Percentiles rank a stretch among this genome's conserved stretches.
Conservation (phyloP, 1,140 invertebrate genomes). For the Drosophila serrata region DNA sequence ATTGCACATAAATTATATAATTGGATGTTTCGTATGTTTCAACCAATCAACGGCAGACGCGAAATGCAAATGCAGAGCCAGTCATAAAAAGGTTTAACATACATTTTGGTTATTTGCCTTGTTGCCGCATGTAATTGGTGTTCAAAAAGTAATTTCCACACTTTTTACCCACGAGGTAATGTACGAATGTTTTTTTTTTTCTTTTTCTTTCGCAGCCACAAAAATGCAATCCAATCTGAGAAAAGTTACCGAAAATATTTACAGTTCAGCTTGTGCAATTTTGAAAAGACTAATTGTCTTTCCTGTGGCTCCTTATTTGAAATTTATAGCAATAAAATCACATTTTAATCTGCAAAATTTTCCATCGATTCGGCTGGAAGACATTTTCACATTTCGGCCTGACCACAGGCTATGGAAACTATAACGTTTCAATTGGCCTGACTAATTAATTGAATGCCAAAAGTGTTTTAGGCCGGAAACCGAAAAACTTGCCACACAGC, state of each 20-base stretch:
- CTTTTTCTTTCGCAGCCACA: conserved; percentile 6
- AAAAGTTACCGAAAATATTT: conserved; percentile 4
- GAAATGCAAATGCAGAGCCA: conserved; percentile 25
- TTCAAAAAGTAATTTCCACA: conserved; percentile 12
- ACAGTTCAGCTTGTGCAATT: background rate
- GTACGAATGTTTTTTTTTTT: background rate
- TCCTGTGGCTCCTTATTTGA: background rate
- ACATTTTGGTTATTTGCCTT: conserved; percentile 2
- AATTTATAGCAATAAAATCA: conserved; percentile 12
- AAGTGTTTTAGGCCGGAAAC: conserved; percentile 4
- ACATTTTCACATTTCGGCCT: background rate
- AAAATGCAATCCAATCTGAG: background rate
- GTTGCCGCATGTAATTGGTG: conserved; percentile 25
- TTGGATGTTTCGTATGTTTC: conserved; percentile 19
- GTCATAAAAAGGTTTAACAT: conserved; percentile 14
- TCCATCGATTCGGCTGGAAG: too few relatives aligned
- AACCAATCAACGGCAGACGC: conserved; percentile 31
- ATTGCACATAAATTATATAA: conserved; percentile 50
- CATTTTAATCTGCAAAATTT: conserved; percentile 18
- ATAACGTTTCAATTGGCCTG: conserved; percentile 13
- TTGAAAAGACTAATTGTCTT: conserved; percentile 4
- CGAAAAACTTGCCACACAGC: background rate
- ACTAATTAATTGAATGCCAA: conserved; percentile 36
- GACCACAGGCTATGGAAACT: conserved; percentile 9
- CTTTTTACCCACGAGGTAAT: conserved; percentile 15